These are phyloP conservation scores for Pseudobourletiella spinata DNA, from an alignment of 1,140 invertebrate species.

Conservation along the genomic window DNA sequence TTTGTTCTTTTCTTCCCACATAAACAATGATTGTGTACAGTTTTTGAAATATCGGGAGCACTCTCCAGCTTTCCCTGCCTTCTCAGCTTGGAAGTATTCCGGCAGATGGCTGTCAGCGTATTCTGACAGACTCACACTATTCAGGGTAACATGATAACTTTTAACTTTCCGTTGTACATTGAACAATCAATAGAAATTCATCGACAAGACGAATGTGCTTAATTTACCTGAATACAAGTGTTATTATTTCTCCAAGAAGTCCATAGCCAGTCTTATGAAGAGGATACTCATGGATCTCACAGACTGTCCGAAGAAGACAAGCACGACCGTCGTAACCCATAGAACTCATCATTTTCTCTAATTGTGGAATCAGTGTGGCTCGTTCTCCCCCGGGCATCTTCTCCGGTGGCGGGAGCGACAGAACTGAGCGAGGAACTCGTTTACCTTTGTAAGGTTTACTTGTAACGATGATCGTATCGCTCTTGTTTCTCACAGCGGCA, in stretches of 20 bases:
- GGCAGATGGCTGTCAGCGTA: constrained; percentile 32
- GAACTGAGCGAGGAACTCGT: constrained; percentile 1
- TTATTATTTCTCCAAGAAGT: constrained; percentile 30
- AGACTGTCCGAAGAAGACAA: constrained; percentile 30
- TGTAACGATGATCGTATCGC: background rate
- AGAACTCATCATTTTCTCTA: constrained; percentile 20
- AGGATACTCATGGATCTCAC: constrained; percentile 33
- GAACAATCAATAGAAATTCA: background rate
- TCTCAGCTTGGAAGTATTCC: constrained; percentile 30
- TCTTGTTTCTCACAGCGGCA: background rate
- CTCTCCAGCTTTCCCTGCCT: constrained; percentile 26
- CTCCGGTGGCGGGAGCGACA: constrained; percentile 31
- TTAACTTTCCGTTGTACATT: background rate
- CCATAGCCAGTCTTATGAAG: constrained; percentile 23
- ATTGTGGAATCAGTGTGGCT: constrained; percentile 21
- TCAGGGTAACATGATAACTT: too few species aligned
- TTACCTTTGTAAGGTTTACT: background rate
- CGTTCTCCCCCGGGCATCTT: constrained; percentile 30
- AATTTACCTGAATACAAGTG: constrained; percentile 31
- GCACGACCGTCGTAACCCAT: constrained; percentile 22
- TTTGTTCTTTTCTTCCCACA: constrained; percentile 16
- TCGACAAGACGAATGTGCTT: too few species aligned
- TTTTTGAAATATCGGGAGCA: constrained; percentile 19
- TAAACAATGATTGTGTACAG: constrained; percentile 29
- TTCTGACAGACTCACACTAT: constrained; percentile 24